Evolutionary conservation across 2,888 invertebrate genomes (phyloP).

Genomic region (Pollenia angustigena): DNA sequence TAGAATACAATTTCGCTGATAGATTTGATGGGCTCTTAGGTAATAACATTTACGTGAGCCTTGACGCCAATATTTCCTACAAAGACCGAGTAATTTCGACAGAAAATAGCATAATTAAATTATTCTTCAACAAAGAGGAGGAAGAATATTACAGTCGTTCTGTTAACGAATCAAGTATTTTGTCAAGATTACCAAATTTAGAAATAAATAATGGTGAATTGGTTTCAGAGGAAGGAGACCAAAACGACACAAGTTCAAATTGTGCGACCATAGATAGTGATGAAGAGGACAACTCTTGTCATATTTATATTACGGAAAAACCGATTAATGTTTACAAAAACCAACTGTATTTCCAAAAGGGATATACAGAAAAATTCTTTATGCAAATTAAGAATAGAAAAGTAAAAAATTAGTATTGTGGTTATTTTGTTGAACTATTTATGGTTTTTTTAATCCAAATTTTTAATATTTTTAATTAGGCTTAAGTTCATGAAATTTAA

Average conservation of each 20-base stretch:
- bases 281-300: background rate
- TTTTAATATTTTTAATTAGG: too few relatives aligned
- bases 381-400: too few relatives aligned
- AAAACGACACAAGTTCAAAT: slow-evolving; percentile 6
- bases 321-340: slow-evolving; percentile 3
- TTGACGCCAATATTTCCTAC: slow-evolving; percentile 15
- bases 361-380: too few relatives aligned
- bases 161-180: slow-evolving; percentile 43
- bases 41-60: slow-evolving; percentile 55
- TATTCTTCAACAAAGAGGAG: slow-evolving; percentile 19
- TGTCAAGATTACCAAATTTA: background rate
- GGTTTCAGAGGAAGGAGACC: background rate
- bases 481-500: too few relatives aligned
- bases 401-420: too few relatives aligned
- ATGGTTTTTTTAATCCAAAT: too few relatives aligned
- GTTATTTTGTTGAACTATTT: too few relatives aligned
- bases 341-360: background rate
- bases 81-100: slow-evolving; percentile 25
- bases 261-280: background rate
- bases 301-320: slow-evolving; percentile 14
- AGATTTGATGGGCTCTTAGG: slow-evolving; percentile 57
- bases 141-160: slow-evolving; percentile 16
- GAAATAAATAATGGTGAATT: background rate
- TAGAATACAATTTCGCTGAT: slow-evolving; percentile 52
- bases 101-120: slow-evolving; percentile 22